Evolutionary conservation across 1,140 invertebrate genomes (phyloP), one percentile per base, ranked within the genome.

Genomic region (Microplitis demolitor): DNA sequence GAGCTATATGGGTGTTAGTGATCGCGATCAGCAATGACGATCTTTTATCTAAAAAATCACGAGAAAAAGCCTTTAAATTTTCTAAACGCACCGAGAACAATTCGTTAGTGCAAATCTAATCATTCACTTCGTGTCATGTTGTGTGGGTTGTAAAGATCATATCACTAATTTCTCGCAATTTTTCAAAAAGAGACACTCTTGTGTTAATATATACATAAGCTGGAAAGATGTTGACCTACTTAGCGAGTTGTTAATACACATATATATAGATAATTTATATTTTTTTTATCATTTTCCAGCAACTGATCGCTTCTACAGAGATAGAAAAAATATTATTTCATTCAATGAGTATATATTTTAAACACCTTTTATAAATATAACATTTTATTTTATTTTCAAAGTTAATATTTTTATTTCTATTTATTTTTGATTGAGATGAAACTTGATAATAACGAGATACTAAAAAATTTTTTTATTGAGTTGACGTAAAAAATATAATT

Each of bases 21-120:
- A 75, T 75, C 71, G 33, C 51, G 70, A 75, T 75, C 71, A 56
- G 62, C 39, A 39, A 35, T 53, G 31, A 51, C 34, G 33, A 72
- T 75, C 53, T 72, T 50, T 60, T 66, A 72, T 75, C 69, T 58
- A n/a, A 16, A 31, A 60, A 68, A 73, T 70, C 58, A 14, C 24
- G 13, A 71, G 53, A 67, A 62, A 51, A 58, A 34, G 24, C 61
- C 64, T 73, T 73, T 67, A 73, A 72, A 70, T 56, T 73, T 71
- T 71, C 58, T 67, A 39, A 73, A 66, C 39, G 56, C 37, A 37
- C 35, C 24, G 24, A 24, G 33, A 13, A 53, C 64, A 60, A 35
- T 74, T 74, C 69, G 64, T 74, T 74, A 74, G 64, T 45, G 58
- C 33, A 39, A 62, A 72, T 16, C 63, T 72, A 74, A 74, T 74